Base-by-base conservation (phyloP, 2,797 vertebrate species). In the Acropternis orthonyx region DNA sequence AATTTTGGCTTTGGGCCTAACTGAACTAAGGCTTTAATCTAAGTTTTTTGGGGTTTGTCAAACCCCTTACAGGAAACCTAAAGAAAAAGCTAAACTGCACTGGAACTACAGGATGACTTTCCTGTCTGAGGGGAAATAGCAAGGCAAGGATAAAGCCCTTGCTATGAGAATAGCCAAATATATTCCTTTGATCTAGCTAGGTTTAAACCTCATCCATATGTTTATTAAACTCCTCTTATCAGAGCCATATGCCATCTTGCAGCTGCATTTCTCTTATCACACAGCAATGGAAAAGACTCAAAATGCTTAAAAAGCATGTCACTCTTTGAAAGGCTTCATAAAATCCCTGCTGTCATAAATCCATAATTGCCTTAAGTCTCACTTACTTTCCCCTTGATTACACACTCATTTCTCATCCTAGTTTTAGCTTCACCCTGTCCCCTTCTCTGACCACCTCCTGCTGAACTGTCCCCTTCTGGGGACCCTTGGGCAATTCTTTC, bases 121-220 rank as follows among this genome's bases (percentile, higher is more conserved):
- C 28, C 26, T 78, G 21, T 92, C n/a, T 78, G 58, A 81, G 62
- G 12, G 16, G 41, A 94, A 93, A 87, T 44, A 77, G 32, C 28
- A 48, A 88, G 46, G 76, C 68, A 69, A 83, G 54, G 83, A 75
- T 92, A 81, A 96, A 81, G 22, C 26, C 30, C 51, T 88, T 59
- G 8, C 77, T 72, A 84, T 12, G 46, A 90, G 54, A 78, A 62
- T 44, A 59, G 65, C 51, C 73, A 91, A 69, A 86, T 93, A 78
- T 41, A 90, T 93, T 92, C 76, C 62, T 96, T 94, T 94, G 78
- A 91, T 96, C 67, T 92, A 81, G 43, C 83, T 78, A 66, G 65
- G 39, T 86, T 95, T 90, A 91, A 93, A 78, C 24, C 73, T 88
- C 92, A 94, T 96, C 91, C 83, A 78, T 95, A 86, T 88, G 88